A percentile compares a stretch with the other conserved stretches of the same genome.
phyloP scores from a whole-genome alignment of 1,140 invertebrate genomes.

The Heliconius himera region DNA sequence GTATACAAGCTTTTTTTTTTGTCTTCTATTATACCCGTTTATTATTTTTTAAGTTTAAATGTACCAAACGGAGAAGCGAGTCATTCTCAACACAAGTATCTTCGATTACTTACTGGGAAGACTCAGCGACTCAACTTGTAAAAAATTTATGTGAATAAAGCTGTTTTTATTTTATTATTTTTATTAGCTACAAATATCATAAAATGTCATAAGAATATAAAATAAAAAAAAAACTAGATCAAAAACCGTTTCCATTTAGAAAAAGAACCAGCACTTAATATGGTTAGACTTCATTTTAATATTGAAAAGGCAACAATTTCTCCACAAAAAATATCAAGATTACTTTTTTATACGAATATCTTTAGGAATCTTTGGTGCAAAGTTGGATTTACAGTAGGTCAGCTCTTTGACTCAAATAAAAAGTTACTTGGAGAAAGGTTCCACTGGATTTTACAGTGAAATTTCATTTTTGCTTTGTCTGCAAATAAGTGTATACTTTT shows the following conservation, averaged over 20 bases:
- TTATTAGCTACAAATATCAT: too few relatives aligned
- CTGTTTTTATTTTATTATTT: too few relatives aligned
- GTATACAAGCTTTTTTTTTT: too few relatives aligned
- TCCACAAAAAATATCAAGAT: neutral
- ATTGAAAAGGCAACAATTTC: conserved; percentile 7
- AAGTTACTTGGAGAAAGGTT: conserved; percentile 19
- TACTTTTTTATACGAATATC: conserved; percentile 5
- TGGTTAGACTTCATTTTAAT: conserved; percentile 5
- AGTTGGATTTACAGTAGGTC: conserved; percentile 24
- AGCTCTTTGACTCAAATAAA: conserved; percentile 32
- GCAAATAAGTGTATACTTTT: conserved; percentile 20
- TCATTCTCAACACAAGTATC: too few relatives aligned
- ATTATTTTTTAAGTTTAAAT: too few relatives aligned
- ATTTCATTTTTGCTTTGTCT: conserved; percentile 27
- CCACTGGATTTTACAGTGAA: conserved; percentile 23
- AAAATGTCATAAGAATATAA: too few relatives aligned
- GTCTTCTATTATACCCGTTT: too few relatives aligned
- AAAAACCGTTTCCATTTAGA: neutral
- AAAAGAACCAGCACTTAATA: neutral
- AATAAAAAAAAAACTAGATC: neutral
- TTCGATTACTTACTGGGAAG: too few relatives aligned
- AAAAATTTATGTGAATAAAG: too few relatives aligned
- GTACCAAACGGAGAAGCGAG: too few relatives aligned
- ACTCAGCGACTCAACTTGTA: too few relatives aligned
- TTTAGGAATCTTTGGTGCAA: conserved; percentile 12